Conservation (phyloP, 1,140 invertebrate species). For the Tribolium castaneum region DNA sequence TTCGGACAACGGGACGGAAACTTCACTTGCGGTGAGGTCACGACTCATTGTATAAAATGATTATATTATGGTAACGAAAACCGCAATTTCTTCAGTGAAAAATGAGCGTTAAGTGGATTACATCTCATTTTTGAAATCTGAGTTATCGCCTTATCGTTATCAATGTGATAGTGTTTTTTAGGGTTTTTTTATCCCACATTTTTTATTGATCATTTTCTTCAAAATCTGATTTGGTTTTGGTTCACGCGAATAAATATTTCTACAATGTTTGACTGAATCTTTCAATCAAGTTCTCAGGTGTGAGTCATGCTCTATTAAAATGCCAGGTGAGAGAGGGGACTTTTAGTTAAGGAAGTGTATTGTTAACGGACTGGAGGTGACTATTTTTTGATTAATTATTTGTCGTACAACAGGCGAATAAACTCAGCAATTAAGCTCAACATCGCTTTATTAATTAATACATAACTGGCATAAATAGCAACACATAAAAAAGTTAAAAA, state of each 20-base stretch:
- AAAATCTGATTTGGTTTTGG: background rate
- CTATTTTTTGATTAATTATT: background rate
- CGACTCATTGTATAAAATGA: constrained; percentile 10
- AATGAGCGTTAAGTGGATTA: background rate
- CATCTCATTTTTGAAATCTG: constrained; percentile 2
- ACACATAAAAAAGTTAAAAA: background rate
- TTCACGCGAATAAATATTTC: background rate
- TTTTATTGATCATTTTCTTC: background rate
- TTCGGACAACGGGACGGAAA: constrained; percentile 3
- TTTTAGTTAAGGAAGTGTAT: background rate
- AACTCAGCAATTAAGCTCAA: background rate
- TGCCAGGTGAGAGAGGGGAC: background rate
- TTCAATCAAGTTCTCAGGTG: background rate
- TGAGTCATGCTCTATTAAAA: background rate
- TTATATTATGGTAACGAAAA: background rate
- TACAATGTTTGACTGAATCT: background rate
- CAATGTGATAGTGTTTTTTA: constrained; percentile 1
- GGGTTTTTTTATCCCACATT: background rate
- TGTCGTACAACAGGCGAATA: background rate
- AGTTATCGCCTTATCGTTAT: constrained; percentile 21
- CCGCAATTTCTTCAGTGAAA: background rate
- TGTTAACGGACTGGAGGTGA: background rate
- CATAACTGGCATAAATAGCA: background rate
- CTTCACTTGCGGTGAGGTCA: background rate
- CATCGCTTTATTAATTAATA: background rate